phyloP scores from a whole-genome alignment of 2,797 vertebrate genomes.

The Pelochelys cantorii region DNA sequence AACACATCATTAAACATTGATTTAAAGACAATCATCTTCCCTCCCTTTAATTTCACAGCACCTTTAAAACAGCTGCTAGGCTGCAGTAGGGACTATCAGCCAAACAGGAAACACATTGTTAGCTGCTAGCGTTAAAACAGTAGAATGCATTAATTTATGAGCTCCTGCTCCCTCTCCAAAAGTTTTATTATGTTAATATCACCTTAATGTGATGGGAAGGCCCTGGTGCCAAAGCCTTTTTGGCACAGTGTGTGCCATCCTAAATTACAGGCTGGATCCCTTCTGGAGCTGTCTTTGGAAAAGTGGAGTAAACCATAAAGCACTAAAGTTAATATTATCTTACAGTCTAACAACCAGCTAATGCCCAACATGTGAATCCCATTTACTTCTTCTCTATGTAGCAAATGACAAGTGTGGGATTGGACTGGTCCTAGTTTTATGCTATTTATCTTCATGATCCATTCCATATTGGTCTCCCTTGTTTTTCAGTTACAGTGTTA shows the following conservation, averaged over 20 bases:
- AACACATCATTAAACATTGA: slow-evolving; percentile 80
- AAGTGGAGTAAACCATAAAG: slow-evolving; percentile 64
- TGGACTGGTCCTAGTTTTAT: slow-evolving; percentile 70
- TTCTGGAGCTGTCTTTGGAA: slow-evolving; percentile 69
- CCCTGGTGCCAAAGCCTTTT: slow-evolving; percentile 60
- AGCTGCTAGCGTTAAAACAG: slow-evolving; percentile 73
- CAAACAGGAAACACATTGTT: slow-evolving; percentile 75
- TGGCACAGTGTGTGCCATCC: slow-evolving; percentile 67
- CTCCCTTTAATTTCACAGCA: slow-evolving; percentile 75
- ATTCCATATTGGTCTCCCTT: slow-evolving; percentile 69
- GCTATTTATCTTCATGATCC: slow-evolving; percentile 74
- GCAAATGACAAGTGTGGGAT: slow-evolving; percentile 70
- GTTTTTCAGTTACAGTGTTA: slow-evolving; percentile 6
- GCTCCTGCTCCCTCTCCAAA: slow-evolving; percentile 54
- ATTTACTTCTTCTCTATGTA: slow-evolving; percentile 69
- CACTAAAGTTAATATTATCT: slow-evolving; percentile 74
- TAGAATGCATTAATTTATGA: slow-evolving; percentile 80
- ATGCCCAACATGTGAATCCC: slow-evolving; percentile 71
- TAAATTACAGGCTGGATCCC: slow-evolving; percentile 66
- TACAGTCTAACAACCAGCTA: slow-evolving; percentile 71
- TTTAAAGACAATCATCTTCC: slow-evolving; percentile 74
- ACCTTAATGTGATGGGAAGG: slow-evolving; percentile 67
- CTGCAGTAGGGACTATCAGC: slow-evolving; percentile 60
- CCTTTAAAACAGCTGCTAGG: slow-evolving; percentile 73
- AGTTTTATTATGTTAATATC: slow-evolving; percentile 62